Base-by-base conservation (phyloP, 2,797 vertebrate species). In the Uromys caudimaculatus region DNA sequence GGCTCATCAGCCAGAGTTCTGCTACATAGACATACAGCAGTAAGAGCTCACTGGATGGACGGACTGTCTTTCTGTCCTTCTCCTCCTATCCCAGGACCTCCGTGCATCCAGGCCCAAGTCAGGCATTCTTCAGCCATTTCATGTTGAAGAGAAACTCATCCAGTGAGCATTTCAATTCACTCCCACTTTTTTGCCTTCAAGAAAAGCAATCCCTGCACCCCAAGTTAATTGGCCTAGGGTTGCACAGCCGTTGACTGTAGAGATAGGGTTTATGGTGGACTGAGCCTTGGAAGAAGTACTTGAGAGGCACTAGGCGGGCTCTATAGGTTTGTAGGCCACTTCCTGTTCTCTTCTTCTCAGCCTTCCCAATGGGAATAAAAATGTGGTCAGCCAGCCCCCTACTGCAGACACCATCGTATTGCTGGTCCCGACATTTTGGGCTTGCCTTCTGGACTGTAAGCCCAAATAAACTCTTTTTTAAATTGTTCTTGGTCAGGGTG, bases 81-180 rank as follows among this genome's bases (percentile, higher is more conserved):
- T 17, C 56, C 41, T 27, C 4, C 27, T 3, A 1, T 24, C 8
- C 4, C 24, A 24, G n/a, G 1, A 0, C 12, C 24, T 89, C 19
- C 6, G 0, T 2, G 58, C 4, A 29, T 81, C 32, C 29, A 17
- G 58, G 17, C 32, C 32, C 13, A 0, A 0, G 64, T 21, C 17
- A 71, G 41, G 11, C n/a, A 0, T 13, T 19, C 19, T 27, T 12
- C n/a, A 62, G 52, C 64, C 16, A 4, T 78, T 41, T 24, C 41
- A 54, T 23, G 77, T 60, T 58, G 41, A 87, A 58, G 47, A 91
- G 83, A 78, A 75, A 78, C 9, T 35, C 29, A 4, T 27, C 19
- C 35, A 47, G 13, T 23, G 21, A 24, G 9, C 24, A n/a, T 35
- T 56, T 60, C 47, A 5, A 21, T 7, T 1, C 56, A n/a, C 4